Percentiles rank a stretch among this genome's conserved stretches.
These are phyloP conservation scores for Tachysurus fulvidraco DNA, from an alignment of 2,113 vertebrate genomes.

Conservation along the genomic window DNA sequence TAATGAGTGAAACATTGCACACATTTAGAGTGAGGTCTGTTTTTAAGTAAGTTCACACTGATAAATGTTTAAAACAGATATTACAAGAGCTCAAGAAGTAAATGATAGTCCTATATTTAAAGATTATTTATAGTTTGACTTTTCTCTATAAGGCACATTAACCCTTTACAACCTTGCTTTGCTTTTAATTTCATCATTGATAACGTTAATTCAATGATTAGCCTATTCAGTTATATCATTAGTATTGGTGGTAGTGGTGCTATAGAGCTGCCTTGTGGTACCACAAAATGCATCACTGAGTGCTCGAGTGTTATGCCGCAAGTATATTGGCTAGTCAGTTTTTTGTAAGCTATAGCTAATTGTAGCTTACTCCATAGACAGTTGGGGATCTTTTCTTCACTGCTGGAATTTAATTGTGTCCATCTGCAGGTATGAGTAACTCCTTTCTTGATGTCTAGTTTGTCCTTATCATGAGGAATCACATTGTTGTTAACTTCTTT, in stretches of 20 bases:
- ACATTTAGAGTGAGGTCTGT: conserved; percentile 11
- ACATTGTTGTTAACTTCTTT: no score
- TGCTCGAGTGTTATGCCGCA: background rate
- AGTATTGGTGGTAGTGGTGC: no score
- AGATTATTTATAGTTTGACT: conserved; percentile 27
- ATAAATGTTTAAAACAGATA: conserved; percentile 37
- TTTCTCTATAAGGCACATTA: conserved; percentile 1
- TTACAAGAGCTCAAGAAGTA: conserved; percentile 24
- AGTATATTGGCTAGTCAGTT: background rate
- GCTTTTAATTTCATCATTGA: background rate
- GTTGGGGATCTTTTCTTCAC: no score
- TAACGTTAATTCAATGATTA: no score
- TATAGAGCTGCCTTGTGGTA: no score
- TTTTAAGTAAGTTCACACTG: conserved; percentile 35
- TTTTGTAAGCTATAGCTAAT: background rate
- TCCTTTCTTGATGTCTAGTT: no score
- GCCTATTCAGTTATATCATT: no score
- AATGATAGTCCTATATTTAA: conserved; percentile 11
- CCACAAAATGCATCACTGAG: background rate
- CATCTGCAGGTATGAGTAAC: no score
- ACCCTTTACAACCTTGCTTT: conserved; percentile 3
- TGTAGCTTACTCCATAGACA: no score
- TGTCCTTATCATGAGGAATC: no score
- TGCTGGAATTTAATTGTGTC: no score
- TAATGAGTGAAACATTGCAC: conserved; percentile 15